Base-by-base conservation (phyloP, 2,113 vertebrate genomes). In the Pelvicachromis taeniatus region DNA sequence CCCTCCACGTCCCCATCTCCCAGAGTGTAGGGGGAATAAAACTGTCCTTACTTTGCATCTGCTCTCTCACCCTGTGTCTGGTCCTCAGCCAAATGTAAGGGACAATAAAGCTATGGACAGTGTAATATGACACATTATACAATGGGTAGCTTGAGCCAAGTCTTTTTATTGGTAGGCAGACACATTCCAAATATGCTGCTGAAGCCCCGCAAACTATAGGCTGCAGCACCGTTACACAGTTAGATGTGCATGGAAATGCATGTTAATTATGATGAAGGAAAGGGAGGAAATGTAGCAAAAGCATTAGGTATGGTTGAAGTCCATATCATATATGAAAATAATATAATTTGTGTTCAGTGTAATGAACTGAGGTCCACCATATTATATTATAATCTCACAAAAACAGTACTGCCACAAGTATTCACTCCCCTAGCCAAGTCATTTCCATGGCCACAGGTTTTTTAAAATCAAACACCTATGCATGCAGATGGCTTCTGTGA, bases 1-100 rank as follows among this genome's bases (percentile, higher is more conserved):
- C 87, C 90, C 88, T 91, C 86, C 90, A 92, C 83, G 70, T 85
- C 81, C 90, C 88, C 83, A 58, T 87, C 80, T 87, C 81, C 73
- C 81, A 50, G 65, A 85, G 83, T 29, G 61, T 81, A 21, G 53
- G 21, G 81, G 78, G 87, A 77, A 59, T 88, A 90, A 87, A 90
- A 88, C 65, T 63, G 87, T 87, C 78, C 83, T 54, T 35, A 81
- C 81, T 77, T 70, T 79, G 80, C 88, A 86, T 88, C 85, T 88
- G 82, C 87, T 92, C 84, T 59, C 82, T 82, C 82, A 77, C 84
- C 84, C 42, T 68, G 13, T n/a, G 83, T 21, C 70, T 21, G 9
- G 56, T 33, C 56, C 86, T 53, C 53, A 55, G 77, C 86, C 78
- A 68, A 89, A 81, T 83, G 81, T 73, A 86, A 29, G 45, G 11